Base-by-base conservation (phyloP, 2,113 vertebrate species). In the Gnathonemus echidnorhynchus region DNA sequence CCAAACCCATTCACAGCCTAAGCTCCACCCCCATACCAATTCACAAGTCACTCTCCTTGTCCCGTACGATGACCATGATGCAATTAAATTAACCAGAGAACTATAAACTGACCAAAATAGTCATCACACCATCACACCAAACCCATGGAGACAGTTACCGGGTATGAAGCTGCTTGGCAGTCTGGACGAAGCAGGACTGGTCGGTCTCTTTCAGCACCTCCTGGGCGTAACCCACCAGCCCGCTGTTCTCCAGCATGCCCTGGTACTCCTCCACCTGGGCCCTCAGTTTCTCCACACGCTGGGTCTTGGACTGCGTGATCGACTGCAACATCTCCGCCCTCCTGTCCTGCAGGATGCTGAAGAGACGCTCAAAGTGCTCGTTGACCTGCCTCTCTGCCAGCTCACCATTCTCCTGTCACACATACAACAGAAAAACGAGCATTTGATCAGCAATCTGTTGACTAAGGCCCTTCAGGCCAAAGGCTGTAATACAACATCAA, bases 201-300 rank as follows among this genome's bases (percentile, higher is more conserved):
- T 99, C 98, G 0, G 97, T 98, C 95, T 99, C 98, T 90, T 99
- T 99, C 89, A 99, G 96, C 39, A 99, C 98, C 93, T 99, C 98
- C 92, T 99, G 98, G 21, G 98, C 98, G 2, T 99, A 99, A 85
- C 98, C 98, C 87, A 99, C 98, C 0, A 99, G 96, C 1, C 98
- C 98, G 4, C 93, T 98, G 94, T 98, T 99, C 96, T 99, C 98
- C 92, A 99, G 93, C 90, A 99, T 98, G n/a, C 98, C 98, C 93
- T 97, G 97, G 94, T 99, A 98, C 91, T 99, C 98, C 49, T 99
- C 98, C 93, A 97, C 93, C 95, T 99, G 98, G 1, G n/a, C 91
- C 53, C 94, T 96, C 87, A 99, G 93, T 85, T 97, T 97, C 86
- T 97, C 96, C 94, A 98, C 86, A 84, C 97, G 97, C 85, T 97